Evolutionary conservation across 2,113 vertebrate genomes (phyloP).

Genomic region (Ptychochromis oligacanthus): DNA sequence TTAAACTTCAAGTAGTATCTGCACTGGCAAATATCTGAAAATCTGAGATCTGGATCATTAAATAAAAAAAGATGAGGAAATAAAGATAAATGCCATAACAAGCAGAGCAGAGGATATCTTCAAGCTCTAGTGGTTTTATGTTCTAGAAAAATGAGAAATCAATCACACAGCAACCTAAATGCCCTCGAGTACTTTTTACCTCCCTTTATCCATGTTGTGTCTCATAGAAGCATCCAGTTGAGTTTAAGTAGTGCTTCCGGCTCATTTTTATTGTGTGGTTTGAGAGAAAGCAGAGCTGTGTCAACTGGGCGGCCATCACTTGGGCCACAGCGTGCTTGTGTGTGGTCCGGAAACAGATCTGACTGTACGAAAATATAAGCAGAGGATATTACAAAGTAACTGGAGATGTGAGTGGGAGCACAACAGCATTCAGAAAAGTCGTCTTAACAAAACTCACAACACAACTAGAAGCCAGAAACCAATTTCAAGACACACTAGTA

Average conservation of each 20-base stretch:
- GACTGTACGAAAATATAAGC: neutral
- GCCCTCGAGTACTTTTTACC: neutral
- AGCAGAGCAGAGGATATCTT: neutral
- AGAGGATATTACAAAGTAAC: neutral
- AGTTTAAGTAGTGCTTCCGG: slow-evolving; percentile 36
- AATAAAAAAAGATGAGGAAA: neutral
- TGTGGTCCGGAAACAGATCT: slow-evolving; percentile 20
- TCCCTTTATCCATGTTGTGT: neutral
- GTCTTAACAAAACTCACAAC: neutral
- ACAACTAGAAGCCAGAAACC: neutral
- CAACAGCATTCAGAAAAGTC: neutral
- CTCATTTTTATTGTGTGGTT: slow-evolving; percentile 22
- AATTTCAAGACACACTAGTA: neutral
- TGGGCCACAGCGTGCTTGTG: neutral
- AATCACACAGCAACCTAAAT: neutral
- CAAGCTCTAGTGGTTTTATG: neutral
- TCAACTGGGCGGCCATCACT: neutral
- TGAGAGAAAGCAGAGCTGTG: slow-evolving; percentile 18
- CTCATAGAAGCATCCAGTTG: slow-evolving; percentile 38
- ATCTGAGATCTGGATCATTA: neutral
- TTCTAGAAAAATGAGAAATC: slow-evolving; percentile 9
- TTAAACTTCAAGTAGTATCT: neutral
- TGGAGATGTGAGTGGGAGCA: neutral
- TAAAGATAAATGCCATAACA: neutral
- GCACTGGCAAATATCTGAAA: neutral